Evolutionary conservation across 2,888 invertebrate genomes (phyloP), one percentile per base, ranked within the genome.

Genomic region (Hyalella azteca): DNA sequence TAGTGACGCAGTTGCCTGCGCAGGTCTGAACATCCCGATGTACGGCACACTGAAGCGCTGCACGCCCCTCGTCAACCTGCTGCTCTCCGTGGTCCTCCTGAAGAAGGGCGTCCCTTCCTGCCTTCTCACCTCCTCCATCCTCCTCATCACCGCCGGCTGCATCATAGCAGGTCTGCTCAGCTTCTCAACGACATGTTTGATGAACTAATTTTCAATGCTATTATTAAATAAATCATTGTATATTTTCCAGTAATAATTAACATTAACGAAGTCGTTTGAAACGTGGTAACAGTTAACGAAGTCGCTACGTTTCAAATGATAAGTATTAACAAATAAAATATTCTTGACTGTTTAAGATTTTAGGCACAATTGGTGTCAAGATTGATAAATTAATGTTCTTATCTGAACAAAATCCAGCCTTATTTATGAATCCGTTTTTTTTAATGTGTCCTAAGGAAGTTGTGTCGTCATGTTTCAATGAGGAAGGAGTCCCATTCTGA

Each of bases 11-110:
- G n/a, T n/a, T n/a, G n/a, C n/a, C n/a, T n/a, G n/a, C 36, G 11
- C 80, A 84, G 89, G 90, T 77, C 89, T 90, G 88, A 90, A 89
- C 81, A 88, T 90, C 84, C 90, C 90, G 1, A 88, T 90, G 87
- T 90, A 90, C 85, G 89, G 89, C 2, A 88, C 89, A 3, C 85
- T 90, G 39, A 90, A 90, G 85, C 86, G 90, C 77, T 89, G 88
- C 85, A 87, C 87, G 3, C 89, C 89, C 0, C 83, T 89, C 2
- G 87, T 88, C 4, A 89, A 88, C 45, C 85, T 89, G 80, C 49
- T 88, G 26, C 85, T 89, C 48, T 86, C 88, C 7, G 85, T 87
- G 3, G 45, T 88, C 9, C 85, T 89, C 13, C 86, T 89, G 13
- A 86, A 87, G 59, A 88, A 88, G 83, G 88, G 89, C 5, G 86